Evolutionary conservation across 1,140 invertebrate genomes (phyloP).

Genomic region (Eueides isabella): DNA sequence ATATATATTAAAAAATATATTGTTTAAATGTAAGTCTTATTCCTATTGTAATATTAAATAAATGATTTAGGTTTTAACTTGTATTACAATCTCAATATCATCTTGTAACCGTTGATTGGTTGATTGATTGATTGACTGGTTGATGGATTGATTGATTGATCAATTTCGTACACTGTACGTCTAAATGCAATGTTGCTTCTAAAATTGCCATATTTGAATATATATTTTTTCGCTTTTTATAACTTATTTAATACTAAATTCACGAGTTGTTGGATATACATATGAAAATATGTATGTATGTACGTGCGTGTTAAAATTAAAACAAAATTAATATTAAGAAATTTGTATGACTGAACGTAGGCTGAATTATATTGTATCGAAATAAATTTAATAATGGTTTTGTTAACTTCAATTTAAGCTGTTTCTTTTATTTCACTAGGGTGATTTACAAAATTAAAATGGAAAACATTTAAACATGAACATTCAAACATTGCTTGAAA

Average conservation of each 20-base stretch:
- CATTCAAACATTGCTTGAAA: too few species aligned
- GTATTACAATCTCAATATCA: too few species aligned
- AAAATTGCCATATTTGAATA: constrained; percentile 2
- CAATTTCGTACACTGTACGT: too few species aligned
- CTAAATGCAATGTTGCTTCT: not conserved
- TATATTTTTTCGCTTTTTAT: not conserved
- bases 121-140: too few species aligned
- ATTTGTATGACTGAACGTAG: not conserved
- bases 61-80: not conserved
- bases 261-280: too few species aligned
- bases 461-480: too few species aligned
- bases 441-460: too few species aligned
- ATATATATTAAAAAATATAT: not conserved
- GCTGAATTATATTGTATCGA: not conserved
- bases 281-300: not conserved
- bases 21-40: not conserved
- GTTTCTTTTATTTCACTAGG: too few species aligned
- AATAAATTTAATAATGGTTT: not conserved
- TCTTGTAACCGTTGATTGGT: too few species aligned
- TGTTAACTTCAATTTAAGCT: too few species aligned
- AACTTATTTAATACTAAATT: not conserved
- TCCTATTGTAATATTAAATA: not conserved
- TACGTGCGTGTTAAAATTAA: not conserved
- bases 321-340: not conserved
- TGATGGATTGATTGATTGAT: too few species aligned